Conservation (phyloP, 1,140 invertebrate species). For the Drosophila insularis region DNA sequence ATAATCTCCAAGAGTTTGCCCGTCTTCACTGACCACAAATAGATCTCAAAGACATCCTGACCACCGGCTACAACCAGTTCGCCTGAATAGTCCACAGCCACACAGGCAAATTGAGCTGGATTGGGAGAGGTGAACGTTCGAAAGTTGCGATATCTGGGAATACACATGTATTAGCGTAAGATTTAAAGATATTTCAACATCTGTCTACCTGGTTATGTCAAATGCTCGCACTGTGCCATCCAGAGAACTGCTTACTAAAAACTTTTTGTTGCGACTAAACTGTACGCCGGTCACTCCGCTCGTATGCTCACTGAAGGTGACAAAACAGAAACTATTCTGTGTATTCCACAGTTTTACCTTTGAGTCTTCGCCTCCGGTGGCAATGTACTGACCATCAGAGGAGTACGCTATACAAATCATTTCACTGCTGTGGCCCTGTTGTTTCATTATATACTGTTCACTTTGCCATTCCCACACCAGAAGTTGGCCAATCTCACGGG, state of each 20-base stretch:
- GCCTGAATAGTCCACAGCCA: constrained; percentile 93
- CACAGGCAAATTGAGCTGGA: constrained; percentile 95
- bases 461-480: constrained; percentile 99
- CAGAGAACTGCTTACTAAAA: constrained; percentile 93
- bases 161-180: neutral
- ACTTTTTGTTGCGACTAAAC: constrained; percentile 96
- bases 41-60: constrained; percentile 97
- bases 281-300: constrained; percentile 90
- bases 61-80: constrained; percentile 97
- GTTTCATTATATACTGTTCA: constrained; percentile 98
- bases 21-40: constrained; percentile 96
- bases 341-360: constrained; percentile 99
- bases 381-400: constrained; percentile 94
- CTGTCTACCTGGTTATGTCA: constrained; percentile 89
- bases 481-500: constrained; percentile 92
- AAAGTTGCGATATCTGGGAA: constrained; percentile 93
- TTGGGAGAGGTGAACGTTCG: constrained; percentile 95
- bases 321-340: constrained; percentile 94
- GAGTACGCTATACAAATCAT: constrained; percentile 95
- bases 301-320: constrained; percentile 96
- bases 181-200: neutral
- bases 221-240: constrained; percentile 98
- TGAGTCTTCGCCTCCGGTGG: constrained; percentile 96
- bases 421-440: constrained; percentile 96
- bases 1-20: constrained; percentile 95